Percentiles rank a stretch among this genome's conserved stretches.
Conservation (phyloP, 2,797 vertebrate species). For the Peromyscus aztecus region DNA sequence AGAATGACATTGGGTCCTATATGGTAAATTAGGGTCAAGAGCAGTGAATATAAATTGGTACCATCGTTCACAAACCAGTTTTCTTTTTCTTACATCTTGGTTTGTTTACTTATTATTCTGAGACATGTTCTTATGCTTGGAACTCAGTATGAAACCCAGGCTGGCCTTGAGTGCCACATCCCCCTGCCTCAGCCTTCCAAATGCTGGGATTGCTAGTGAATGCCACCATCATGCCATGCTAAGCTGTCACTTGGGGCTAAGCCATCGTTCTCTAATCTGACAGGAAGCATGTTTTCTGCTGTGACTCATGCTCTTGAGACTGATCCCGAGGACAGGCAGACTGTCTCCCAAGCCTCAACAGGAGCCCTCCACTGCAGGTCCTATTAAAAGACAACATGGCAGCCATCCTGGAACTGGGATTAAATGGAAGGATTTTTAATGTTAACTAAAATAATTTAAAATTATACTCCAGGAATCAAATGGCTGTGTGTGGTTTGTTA, state of each 20-base stretch:
- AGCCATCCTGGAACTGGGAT: background rate
- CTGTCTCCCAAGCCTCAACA: background rate
- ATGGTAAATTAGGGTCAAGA: background rate
- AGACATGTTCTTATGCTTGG: background rate
- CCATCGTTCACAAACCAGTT: background rate
- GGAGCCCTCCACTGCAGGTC: background rate
- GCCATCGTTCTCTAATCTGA: background rate
- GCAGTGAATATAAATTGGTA: background rate
- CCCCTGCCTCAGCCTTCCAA: background rate
- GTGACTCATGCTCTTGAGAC: background rate
- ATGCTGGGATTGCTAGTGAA: background rate
- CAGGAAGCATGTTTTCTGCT: background rate
- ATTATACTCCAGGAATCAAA: background rate
- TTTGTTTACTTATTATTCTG: background rate
- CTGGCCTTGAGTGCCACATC: background rate
- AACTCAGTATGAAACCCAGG: background rate
- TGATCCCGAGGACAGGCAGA: background rate
- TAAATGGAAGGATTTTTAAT: background rate
- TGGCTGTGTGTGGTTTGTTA: slow-evolving; percentile 1
- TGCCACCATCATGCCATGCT: background rate
- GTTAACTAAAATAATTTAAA: background rate
- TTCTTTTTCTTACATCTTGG: background rate
- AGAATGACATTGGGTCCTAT: background rate
- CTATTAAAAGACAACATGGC: background rate
- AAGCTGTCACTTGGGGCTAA: background rate